A percentile compares a stretch with the other conserved stretches of the same genome.
Conservation (phyloP, 1,140 invertebrate genomes). For the Lepeophtheirus salmonis region DNA sequence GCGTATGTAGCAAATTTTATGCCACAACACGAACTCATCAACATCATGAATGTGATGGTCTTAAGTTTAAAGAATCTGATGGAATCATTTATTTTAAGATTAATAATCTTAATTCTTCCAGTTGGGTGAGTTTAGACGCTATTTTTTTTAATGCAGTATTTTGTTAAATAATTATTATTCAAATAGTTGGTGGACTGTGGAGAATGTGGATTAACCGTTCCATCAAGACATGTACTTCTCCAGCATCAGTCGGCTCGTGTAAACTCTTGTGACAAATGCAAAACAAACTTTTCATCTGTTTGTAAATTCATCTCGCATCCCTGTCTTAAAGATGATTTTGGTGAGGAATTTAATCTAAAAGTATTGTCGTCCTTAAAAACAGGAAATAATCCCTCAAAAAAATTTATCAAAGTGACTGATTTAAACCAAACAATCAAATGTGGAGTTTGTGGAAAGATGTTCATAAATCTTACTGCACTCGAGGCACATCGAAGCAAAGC, state of each 20-base stretch:
- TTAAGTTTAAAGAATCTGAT: neutral
- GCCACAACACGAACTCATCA: neutral
- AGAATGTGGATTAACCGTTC: neutral
- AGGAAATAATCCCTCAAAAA: no score
- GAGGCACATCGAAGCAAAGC: neutral
- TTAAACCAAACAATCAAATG: neutral
- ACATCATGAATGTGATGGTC: neutral
- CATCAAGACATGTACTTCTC: neutral
- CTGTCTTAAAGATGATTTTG: neutral
- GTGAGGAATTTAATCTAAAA: neutral
- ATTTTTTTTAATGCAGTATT: no score
- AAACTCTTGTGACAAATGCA: neutral
- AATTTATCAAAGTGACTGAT: neutral
- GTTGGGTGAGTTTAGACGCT: no score
- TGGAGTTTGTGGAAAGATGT: neutral
- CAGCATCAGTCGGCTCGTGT: neutral
- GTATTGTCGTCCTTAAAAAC: no score
- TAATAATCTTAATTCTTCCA: no score
- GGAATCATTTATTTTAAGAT: neutral
- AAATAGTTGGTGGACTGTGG: neutral
- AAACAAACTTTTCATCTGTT: neutral
- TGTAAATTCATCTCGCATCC: neutral
- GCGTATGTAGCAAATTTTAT: neutral
- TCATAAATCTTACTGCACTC: neutral
- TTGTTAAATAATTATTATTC: no score